Evolutionary conservation across 1,140 invertebrate genomes (phyloP).

Genomic region (Drosophila bifasciata): DNA sequence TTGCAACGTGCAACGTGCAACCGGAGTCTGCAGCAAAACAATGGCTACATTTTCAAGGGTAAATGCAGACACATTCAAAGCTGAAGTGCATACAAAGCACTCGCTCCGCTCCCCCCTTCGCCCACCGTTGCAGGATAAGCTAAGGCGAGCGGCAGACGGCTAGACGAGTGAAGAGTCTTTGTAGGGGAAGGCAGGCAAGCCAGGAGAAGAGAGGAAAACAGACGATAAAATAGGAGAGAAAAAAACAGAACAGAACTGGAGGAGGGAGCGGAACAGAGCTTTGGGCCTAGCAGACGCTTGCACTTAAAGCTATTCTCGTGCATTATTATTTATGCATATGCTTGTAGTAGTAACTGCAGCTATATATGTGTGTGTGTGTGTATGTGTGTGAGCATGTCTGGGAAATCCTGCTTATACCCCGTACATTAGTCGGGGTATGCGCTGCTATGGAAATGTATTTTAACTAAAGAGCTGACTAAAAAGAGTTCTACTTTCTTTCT

Average conservation of each 20-base stretch:
- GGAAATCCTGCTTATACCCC: conserved; percentile 31
- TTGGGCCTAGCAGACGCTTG: conserved; percentile 59
- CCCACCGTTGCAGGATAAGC: conserved; percentile 25
- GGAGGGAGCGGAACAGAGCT: conserved; percentile 3
- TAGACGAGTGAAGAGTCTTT: conserved; percentile 56
- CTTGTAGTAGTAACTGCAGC: conserved; percentile 53
- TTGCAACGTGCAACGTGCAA: conserved; percentile 49
- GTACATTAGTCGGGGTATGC: too few species aligned
- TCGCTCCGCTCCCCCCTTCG: not conserved
- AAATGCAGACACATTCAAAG: conserved; percentile 78
- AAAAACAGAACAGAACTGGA: not conserved
- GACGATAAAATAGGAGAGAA: conserved; percentile 4
- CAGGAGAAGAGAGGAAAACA: conserved; percentile 6
- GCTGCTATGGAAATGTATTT: too few species aligned
- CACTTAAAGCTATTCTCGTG: conserved; percentile 77
- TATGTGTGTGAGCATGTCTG: conserved; percentile 34
- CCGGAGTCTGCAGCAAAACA: conserved; percentile 57
- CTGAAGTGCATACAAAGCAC: conserved; percentile 65
- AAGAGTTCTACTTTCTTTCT: too few species aligned
- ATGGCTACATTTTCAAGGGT: conserved; percentile 71
- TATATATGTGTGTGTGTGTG: conserved; percentile 13
- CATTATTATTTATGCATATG: conserved; percentile 82
- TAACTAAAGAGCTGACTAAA: too few species aligned
- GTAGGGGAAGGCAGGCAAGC: conserved; percentile 11
- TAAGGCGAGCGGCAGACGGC: conserved; percentile 46